phyloP scores from a whole-genome alignment of 2,888 invertebrate species.

The Charanyca ferruginea region DNA sequence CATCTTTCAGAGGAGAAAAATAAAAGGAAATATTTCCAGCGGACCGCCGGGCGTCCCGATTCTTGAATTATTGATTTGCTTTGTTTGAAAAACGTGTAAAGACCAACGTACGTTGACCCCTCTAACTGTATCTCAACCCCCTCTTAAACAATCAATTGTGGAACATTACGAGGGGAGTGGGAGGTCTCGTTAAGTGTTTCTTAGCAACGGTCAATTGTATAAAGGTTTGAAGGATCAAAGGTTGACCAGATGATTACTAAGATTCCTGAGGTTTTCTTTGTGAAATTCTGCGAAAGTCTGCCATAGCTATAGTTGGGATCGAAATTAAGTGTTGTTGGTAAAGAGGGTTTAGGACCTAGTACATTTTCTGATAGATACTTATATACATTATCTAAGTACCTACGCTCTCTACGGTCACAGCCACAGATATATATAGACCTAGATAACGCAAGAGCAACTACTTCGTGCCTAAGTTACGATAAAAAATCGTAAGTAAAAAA shows the following conservation, averaged over 20 bases:
- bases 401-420: no score
- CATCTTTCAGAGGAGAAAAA: slow-evolving; percentile 60
- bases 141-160: slow-evolving; percentile 57
- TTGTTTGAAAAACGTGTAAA: slow-evolving; percentile 71
- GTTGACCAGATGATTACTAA: slow-evolving; percentile 70
- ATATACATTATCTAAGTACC: not conserved
- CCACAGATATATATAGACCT: no score
- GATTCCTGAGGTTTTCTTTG: slow-evolving; percentile 66
- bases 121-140: slow-evolving; percentile 48
- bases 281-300: slow-evolving; percentile 37
- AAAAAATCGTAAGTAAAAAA: no score
- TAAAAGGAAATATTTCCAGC: slow-evolving; percentile 60
- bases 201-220: slow-evolving; percentile 66
- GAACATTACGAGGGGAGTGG: slow-evolving; percentile 53
- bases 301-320: slow-evolving; percentile 16
- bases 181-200: slow-evolving; percentile 67
- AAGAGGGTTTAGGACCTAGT: not conserved
- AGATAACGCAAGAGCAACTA: no score
- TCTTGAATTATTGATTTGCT: slow-evolving; percentile 78
- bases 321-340: slow-evolving; percentile 22
- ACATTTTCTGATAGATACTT: slow-evolving; percentile 12
- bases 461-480: no score
- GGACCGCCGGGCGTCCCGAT: slow-evolving; percentile 55
- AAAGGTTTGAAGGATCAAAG: slow-evolving; percentile 69
- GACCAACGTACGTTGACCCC: slow-evolving; percentile 66